Evolutionary conservation across 2,797 vertebrate species (phyloP), one percentile per base, ranked within the genome.

Genomic region (Sebastes diploproa): DNA sequence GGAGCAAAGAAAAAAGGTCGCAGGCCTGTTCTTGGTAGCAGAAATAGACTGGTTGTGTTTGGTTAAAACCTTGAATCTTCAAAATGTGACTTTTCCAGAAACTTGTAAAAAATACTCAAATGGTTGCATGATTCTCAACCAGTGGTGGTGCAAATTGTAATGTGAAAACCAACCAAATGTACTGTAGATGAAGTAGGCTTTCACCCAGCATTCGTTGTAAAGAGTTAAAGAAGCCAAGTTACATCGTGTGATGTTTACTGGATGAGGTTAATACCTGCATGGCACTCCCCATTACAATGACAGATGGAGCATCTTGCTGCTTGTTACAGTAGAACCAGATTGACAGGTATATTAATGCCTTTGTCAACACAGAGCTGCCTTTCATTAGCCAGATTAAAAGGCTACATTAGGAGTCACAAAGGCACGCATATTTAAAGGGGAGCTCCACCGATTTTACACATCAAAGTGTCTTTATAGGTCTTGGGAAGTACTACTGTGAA

Each of bases 311-410:
- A 42, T 66, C 46, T 75, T 12, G 6, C 32, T 66, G 60, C 54
- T 67, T 55, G 38, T 69, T 46, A 66, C 66, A 73, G 81, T 64
- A 54, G 29, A 93, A 93, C 93, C 77, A 78, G 91, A 85, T 23
- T 36, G 74, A 81, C 92, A 64, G 73, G 91, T 92, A 78, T 64
- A 75, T 82, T 29, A 7, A 60, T 63, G 38, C 14, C 32, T 77
- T 76, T 56, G 46, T 82, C 42, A 77, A 23, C 55, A 29, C 13
- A 61, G 66, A 67, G 22, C n/a, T n/a, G 27, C 70, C 27, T 64
- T 12, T 85, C 50, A 20, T 75, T 56, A 3, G 1, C 8, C 14
- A 29, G 59, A 67, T 38, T 23, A 60, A 72, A 60, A 65, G 50
- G 50, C 22, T 6, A 1, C 46, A 46, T 7, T 71, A 7, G 16